Evolutionary conservation across 2,113 vertebrate genomes (phyloP).

Genomic region (Pterocles orientalis): DNA sequence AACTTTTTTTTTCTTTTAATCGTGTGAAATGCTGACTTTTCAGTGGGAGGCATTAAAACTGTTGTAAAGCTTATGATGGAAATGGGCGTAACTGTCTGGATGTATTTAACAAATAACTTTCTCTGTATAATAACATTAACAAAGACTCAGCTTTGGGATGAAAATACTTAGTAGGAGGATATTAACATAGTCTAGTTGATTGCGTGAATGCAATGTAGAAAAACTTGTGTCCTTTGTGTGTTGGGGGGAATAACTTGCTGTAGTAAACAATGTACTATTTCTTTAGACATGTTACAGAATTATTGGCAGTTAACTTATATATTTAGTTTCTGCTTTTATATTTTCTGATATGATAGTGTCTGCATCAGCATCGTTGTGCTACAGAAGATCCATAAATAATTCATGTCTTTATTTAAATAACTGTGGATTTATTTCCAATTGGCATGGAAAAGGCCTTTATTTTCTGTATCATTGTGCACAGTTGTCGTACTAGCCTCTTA

Average conservation of each 20-base stretch:
- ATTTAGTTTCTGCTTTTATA: slow-evolving; percentile 2
- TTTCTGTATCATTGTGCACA: slow-evolving; percentile 14
- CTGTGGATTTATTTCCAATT: slow-evolving; percentile 35
- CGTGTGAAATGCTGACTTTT: background rate
- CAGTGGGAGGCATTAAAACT: background rate
- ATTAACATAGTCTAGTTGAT: background rate
- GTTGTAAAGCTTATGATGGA: background rate
- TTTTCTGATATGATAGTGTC: background rate
- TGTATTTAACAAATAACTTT: background rate
- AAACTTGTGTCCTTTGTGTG: background rate
- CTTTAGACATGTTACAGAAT: background rate
- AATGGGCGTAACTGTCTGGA: background rate
- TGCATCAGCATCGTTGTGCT: slow-evolving; percentile 15
- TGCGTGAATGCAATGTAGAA: background rate
- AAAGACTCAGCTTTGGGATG: background rate
- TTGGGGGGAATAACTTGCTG: background rate
- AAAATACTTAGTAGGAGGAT: background rate
- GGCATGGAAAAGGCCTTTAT: slow-evolving; percentile 16
- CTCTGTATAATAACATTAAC: background rate
- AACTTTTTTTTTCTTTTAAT: background rate
- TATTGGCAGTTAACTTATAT: background rate
- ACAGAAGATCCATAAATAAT: slow-evolving; percentile 22
- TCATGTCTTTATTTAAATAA: slow-evolving; percentile 37
- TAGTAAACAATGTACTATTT: background rate
- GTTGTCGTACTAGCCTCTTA: background rate